These are phyloP conservation scores for Strix occidentalis DNA, from an alignment of 2,797 vertebrate species.

Conservation along the genomic window DNA sequence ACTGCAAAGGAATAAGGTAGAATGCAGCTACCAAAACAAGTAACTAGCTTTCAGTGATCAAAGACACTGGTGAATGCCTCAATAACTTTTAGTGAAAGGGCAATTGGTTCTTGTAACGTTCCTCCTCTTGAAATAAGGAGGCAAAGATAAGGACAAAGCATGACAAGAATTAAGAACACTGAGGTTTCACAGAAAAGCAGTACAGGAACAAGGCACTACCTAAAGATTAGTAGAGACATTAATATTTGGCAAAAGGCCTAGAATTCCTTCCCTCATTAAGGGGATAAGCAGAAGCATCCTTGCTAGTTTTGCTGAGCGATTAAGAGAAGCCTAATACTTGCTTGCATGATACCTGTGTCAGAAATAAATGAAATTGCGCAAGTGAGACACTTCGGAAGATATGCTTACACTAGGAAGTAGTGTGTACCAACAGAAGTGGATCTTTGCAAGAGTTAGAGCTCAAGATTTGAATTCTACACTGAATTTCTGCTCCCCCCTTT, in stretches of 20 bases:
- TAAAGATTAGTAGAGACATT: neutral
- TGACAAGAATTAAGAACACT: neutral
- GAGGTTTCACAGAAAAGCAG: neutral
- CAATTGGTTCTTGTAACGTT: neutral
- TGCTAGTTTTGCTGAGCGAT: neutral
- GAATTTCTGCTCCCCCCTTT: neutral
- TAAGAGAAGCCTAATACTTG: neutral
- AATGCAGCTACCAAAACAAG: neutral
- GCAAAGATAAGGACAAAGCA: neutral
- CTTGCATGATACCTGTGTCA: neutral
- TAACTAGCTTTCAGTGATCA: neutral
- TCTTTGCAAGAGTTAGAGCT: neutral
- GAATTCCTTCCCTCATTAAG: neutral
- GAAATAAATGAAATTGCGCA: neutral
- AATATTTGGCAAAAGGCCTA: neutral
- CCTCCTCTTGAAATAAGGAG: neutral
- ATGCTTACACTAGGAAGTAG: neutral
- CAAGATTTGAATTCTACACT: neutral
- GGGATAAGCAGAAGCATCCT: neutral
- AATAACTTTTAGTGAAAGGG: neutral
- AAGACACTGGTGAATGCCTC: neutral
- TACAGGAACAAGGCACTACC: neutral
- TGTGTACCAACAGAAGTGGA: fast-evolving
- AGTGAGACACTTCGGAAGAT: neutral
- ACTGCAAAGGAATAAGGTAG: neutral